phyloP scores from a whole-genome alignment of 2,888 invertebrate species.

The Nyleta sp. region DNA sequence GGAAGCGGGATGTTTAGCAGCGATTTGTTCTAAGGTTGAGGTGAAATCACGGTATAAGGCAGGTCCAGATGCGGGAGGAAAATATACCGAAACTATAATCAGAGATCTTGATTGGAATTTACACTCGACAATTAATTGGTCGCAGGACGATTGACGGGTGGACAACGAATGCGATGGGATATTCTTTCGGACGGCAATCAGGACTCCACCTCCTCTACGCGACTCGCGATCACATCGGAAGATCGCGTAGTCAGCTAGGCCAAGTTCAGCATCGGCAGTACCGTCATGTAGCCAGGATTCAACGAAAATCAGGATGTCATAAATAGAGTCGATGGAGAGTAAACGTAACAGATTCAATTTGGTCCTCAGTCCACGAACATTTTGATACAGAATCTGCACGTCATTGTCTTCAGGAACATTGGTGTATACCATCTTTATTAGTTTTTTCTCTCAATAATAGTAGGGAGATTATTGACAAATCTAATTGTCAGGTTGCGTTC shows the following conservation, averaged over 20 bases:
- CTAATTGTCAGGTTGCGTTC: neutral
- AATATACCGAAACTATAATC: neutral
- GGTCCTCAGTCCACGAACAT: neutral
- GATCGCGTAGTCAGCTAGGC: neutral
- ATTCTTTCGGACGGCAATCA: neutral
- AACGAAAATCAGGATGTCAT: neutral
- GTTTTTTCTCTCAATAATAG: neutral
- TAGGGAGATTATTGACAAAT: neutral
- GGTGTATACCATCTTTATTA: neutral
- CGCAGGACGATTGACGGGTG: neutral
- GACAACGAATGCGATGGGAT: neutral
- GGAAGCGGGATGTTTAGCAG: neutral
- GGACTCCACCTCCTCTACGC: neutral
- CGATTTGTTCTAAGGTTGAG: neutral
- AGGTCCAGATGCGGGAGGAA: neutral
- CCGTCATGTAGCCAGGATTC: neutral
- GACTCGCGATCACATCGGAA: neutral
- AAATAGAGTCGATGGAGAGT: neutral
- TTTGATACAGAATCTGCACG: neutral
- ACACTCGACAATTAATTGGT: neutral
- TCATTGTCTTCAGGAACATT: neutral
- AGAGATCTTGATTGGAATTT: neutral
- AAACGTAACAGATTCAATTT: neutral
- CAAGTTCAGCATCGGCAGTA: neutral
- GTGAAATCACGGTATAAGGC: neutral